A percentile compares a stretch with the other conserved stretches of the same genome.
phyloP scores from a whole-genome alignment of 2,113 vertebrate genomes.

The Melanostigma gelatinosum region DNA sequence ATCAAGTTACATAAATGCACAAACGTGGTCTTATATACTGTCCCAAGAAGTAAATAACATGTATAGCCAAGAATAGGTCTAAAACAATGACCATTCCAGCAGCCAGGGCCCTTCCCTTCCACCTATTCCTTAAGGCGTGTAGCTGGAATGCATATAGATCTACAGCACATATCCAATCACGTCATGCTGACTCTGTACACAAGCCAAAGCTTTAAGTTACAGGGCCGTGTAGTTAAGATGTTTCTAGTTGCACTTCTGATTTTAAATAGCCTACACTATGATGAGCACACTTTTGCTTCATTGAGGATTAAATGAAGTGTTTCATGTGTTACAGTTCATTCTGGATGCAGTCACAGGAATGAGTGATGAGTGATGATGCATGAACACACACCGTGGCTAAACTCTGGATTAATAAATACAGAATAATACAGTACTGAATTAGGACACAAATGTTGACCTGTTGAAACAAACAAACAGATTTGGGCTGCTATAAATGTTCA shows the following conservation, averaged over 20 bases:
- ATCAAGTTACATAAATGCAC: slow-evolving; percentile 34
- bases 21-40: slow-evolving; percentile 27
- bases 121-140: slow-evolving; percentile 64
- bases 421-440: background rate
- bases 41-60: slow-evolving; percentile 56
- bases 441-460: background rate
- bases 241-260: background rate
- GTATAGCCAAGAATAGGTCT: slow-evolving; percentile 66
- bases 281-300: background rate
- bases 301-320: background rate
- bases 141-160: slow-evolving; percentile 51
- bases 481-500: slow-evolving; percentile 7
- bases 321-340: background rate
- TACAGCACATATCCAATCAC: slow-evolving; percentile 23
- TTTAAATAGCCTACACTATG: background rate
- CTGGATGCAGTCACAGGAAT: background rate
- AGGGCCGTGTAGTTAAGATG: background rate
- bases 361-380: background rate
- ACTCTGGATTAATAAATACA: background rate
- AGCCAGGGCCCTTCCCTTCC: slow-evolving; percentile 75
- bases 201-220: background rate
- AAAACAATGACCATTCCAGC: slow-evolving; percentile 70
- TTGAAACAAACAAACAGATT: background rate
- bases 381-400: background rate
- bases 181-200: slow-evolving; percentile 7